Evolutionary conservation across 2,888 invertebrate genomes (phyloP), one percentile per base, ranked within the genome.

Genomic region (Clepsis dumicolana): DNA sequence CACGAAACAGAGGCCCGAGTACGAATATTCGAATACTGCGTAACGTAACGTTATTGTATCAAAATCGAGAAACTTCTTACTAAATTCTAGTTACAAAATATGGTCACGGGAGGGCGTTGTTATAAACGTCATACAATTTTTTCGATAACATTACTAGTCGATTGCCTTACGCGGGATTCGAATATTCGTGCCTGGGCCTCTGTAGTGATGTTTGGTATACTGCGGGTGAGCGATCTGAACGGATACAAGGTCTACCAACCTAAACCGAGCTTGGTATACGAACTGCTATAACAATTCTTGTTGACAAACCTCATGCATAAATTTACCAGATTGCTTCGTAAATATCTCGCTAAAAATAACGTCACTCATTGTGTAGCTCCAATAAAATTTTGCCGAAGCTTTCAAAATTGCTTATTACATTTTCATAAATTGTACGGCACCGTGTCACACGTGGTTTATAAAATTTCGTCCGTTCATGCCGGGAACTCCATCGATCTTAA

Each of bases 341-440:
- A 61, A 60, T 10, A 44, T 29, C 59, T 52, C 38, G 50, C 59
- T 38, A 25, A 61, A 18, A 54, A 18, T 56, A 27, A 54, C 44
- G 54, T 27, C 44, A 61, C 41, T 61, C 25, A 66, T 60, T 56
- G 56, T 56, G 56, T 56, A 54, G 52, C 57, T 18, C 25, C 18
- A 52, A 44, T 41, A 14, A 60, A 50, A 60, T 24, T 57, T 65
- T 10, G 56, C 29, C 14, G 48, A 53, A 59, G 68, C 68, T 59
- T 59, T 35, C 41, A 5, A 68, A 64, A 68, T 57, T 68, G 68
- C 59, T 68, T 68, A 44, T 57, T 25, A 44, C 60, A 64, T 68
- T 64, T 64, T 64, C 57, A 64, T 64, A 68, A 59, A 68, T 41
- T 21, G 25, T 54, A 32, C 44, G 35, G 25, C 57, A 44, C 57